These are phyloP conservation scores for Bucorvus abyssinicus DNA, from an alignment of 2,797 vertebrate genomes.

Conservation along the genomic window DNA sequence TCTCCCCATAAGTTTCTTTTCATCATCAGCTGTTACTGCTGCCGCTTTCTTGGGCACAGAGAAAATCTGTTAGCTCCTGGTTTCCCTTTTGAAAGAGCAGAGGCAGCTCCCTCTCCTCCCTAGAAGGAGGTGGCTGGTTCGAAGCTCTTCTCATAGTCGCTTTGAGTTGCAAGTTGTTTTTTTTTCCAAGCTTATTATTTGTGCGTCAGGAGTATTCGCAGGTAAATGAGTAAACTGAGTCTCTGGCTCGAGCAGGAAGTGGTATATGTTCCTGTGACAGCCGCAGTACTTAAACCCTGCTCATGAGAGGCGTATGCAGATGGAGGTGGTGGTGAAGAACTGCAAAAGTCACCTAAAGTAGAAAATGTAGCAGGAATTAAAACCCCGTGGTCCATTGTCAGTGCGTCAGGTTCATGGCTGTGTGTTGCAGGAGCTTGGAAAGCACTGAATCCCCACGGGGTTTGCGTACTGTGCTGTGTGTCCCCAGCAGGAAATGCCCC, in stretches of 20 bases:
- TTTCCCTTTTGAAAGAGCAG: not conserved
- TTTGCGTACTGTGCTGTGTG: accelerated
- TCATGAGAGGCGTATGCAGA: not conserved
- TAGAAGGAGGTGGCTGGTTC: not conserved
- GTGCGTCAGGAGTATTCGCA: accelerated
- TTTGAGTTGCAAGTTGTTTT: not conserved
- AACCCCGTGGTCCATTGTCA: accelerated
- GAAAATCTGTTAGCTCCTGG: not conserved
- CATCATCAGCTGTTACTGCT: not conserved
- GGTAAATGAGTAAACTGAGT: not conserved
- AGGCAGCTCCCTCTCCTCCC: not conserved
- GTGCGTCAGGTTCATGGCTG: accelerated
- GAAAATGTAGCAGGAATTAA: not conserved
- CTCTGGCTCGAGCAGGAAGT: not conserved
- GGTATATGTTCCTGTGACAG: not conserved
- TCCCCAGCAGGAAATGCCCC: not conserved
- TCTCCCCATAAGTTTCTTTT: not conserved
- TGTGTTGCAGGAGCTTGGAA: not conserved
- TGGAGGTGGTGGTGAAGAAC: not conserved
- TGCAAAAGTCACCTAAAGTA: not conserved
- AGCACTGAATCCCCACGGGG: not conserved
- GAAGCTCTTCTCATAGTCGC: not conserved
- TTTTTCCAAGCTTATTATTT: not conserved
- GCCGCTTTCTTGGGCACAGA: not conserved
- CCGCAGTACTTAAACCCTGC: not conserved